Evolutionary conservation across 2,797 vertebrate genomes (phyloP).

Genomic region (Scleropages formosus): DNA sequence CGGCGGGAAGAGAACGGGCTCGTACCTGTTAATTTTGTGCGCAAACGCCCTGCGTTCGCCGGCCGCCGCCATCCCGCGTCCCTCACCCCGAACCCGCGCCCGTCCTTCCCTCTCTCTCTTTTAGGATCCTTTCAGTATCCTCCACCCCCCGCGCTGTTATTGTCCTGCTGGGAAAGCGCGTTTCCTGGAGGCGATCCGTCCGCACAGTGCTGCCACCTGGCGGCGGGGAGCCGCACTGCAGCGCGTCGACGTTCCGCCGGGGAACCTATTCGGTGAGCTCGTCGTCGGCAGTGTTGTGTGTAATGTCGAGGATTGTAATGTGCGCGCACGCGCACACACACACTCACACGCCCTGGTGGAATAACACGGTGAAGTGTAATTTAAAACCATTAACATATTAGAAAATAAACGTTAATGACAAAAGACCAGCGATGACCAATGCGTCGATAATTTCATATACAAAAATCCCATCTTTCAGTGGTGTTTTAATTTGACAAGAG

Average conservation of each 20-base stretch:
- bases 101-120: constrained; percentile 36
- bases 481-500: no score
- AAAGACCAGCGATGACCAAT: no score
- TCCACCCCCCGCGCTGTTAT: constrained; percentile 24
- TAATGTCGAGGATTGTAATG: no score
- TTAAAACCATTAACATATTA: no score
- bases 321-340: no score
- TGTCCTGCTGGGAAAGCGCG: constrained; percentile 40
- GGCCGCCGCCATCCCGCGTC: constrained; percentile 68
- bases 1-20: background rate
- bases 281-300: no score
- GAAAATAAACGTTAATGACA: no score
- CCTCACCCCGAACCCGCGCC: constrained; percentile 55
- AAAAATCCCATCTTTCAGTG: no score
- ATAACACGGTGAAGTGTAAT: no score
- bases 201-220: constrained; percentile 62
- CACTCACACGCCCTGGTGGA: no score
- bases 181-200: constrained; percentile 62
- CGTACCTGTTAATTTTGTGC: constrained; percentile 89
- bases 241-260: background rate
- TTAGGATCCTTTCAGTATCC: constrained; percentile 30
- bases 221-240: constrained; percentile 57
- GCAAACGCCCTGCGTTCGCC: constrained; percentile 86
- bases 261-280: no score
- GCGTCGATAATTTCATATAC: no score